These are phyloP conservation scores for Loris lydekkerianus DNA, from an alignment of 2,797 vertebrate species.

Conservation along the genomic window DNA sequence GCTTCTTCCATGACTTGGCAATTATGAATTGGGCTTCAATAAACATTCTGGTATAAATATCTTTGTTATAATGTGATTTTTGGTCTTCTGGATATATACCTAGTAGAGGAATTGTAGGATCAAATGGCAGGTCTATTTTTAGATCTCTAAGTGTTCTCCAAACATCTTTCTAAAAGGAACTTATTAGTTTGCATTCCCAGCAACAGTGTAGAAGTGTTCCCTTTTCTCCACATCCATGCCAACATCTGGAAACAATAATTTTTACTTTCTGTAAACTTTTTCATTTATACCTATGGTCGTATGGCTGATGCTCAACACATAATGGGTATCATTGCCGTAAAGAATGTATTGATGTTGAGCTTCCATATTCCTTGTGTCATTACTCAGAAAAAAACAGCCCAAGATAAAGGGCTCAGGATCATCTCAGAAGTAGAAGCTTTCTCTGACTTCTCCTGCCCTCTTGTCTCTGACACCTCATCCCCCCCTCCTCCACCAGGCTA, in stretches of 20 bases:
- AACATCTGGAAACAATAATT: neutral
- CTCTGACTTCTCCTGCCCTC: neutral
- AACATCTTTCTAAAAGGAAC: too few relatives aligned
- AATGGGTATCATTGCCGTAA: neutral
- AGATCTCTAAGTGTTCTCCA: too few relatives aligned
- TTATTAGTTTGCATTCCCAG: too few relatives aligned
- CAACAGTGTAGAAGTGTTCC: too few relatives aligned
- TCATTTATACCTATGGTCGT: neutral
- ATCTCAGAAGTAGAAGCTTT: neutral
- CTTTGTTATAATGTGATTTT: too few relatives aligned
- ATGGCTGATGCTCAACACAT: neutral
- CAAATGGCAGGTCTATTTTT: too few relatives aligned
- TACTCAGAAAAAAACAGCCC: neutral
- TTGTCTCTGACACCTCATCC: neutral
- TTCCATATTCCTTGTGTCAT: neutral
- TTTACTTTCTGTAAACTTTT: constrained; percentile 3
- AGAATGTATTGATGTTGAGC: neutral
- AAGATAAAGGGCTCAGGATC: neutral
- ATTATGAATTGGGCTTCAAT: too few relatives aligned
- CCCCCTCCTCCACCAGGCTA: neutral
- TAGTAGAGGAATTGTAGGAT: too few relatives aligned
- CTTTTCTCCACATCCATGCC: too few relatives aligned
- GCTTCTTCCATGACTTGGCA: too few relatives aligned
- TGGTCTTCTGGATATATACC: too few relatives aligned
- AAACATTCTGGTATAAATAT: too few relatives aligned